A percentile compares a stretch with the other conserved stretches of the same genome.
Evolutionary conservation across 2,113 vertebrate genomes (phyloP).

Genomic region (Eonycteris spelaea): DNA sequence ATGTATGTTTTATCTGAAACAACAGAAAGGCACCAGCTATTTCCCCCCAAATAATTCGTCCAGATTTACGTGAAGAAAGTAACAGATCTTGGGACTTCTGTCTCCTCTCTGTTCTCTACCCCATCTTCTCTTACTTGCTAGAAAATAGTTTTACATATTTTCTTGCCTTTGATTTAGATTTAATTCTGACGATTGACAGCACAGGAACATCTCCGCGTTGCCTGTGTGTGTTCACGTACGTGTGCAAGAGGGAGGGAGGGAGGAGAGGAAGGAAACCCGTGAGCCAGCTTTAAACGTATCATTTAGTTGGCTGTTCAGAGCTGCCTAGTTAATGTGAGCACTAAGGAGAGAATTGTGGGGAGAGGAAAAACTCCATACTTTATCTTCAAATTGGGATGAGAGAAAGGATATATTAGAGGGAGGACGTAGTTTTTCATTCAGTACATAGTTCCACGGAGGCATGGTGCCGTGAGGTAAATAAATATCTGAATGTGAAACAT

Average conservation of each 20-base stretch:
- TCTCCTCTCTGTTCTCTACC: background rate
- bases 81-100: background rate
- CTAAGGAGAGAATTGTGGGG: background rate
- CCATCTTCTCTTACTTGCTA: background rate
- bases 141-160: background rate
- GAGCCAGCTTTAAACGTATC: background rate
- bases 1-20: background rate
- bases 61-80: background rate
- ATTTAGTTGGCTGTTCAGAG: background rate
- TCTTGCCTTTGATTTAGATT: background rate
- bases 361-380: background rate
- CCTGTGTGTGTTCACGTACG: background rate
- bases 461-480: background rate
- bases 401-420: background rate
- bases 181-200: background rate
- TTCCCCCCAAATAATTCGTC: background rate
- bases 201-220: background rate
- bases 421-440: background rate
- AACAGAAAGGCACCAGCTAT: background rate
- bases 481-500: background rate
- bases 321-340: background rate
- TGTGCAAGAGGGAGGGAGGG: fast-evolving
- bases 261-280: background rate
- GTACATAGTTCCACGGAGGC: background rate
- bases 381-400: background rate